Conservation (phyloP, 1,140 invertebrate genomes). For the Brachionus rubens region DNA sequence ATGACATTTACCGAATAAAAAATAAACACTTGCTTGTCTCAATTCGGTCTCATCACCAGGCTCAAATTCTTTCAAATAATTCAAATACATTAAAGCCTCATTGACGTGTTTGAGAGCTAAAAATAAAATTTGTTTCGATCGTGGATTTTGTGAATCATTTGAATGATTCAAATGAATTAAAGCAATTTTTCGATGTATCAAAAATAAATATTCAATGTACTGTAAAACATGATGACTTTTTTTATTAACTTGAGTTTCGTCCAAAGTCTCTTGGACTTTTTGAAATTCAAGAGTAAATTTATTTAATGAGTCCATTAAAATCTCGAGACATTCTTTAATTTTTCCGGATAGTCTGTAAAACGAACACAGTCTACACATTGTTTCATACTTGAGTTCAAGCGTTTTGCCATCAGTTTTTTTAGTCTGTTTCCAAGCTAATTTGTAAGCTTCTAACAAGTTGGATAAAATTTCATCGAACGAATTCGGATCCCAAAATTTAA, state of each 20-base stretch:
- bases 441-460: background rate
- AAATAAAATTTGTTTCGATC: conserved; percentile 11
- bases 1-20: conserved; percentile 40
- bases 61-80: conserved; percentile 29
- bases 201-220: conserved; percentile 43
- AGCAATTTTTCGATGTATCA: conserved; percentile 42
- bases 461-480: background rate
- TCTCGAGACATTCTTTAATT: conserved; percentile 36
- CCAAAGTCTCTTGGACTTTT: background rate
- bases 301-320: conserved; percentile 28
- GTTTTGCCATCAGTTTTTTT: background rate
- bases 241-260: background rate
- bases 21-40: conserved; percentile 31
- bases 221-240: background rate
- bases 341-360: background rate
- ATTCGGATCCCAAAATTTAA: background rate
- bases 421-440: background rate
- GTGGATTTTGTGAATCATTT: background rate
- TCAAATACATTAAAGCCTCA: conserved; percentile 4
- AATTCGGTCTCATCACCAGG: conserved; percentile 17
- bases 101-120: conserved; percentile 42
- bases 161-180: conserved; percentile 35
- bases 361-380: conserved; percentile 19
- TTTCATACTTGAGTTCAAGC: conserved; percentile 21
- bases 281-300: conserved; percentile 27